phyloP scores from a whole-genome alignment of 2,888 invertebrate species.

The Amphipyra tragopoginis region DNA sequence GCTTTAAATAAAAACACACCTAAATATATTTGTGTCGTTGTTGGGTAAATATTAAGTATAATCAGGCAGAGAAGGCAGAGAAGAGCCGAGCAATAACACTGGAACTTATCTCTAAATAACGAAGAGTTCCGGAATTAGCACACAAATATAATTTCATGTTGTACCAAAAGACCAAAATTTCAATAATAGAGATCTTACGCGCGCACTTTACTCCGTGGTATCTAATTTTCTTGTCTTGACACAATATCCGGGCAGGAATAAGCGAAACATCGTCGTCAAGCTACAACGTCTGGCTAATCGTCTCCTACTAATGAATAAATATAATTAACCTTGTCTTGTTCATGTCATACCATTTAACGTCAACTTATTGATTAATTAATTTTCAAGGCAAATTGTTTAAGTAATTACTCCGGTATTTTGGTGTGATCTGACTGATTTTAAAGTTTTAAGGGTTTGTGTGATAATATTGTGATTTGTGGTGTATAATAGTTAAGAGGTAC shows the following conservation, averaged over 20 bases:
- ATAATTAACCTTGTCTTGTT: slow-evolving; percentile 41
- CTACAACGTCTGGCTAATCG: slow-evolving; percentile 36
- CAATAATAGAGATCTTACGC: slow-evolving; percentile 41
- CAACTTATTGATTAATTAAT: slow-evolving; percentile 16
- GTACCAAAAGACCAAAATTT: slow-evolving; percentile 1
- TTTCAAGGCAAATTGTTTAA: neutral
- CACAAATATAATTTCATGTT: neutral
- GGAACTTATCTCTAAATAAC: neutral
- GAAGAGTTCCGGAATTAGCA: neutral
- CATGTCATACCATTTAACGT: slow-evolving; percentile 7
- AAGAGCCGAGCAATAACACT: neutral
- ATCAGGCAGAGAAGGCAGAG: too few relatives aligned
- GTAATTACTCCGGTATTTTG: too few relatives aligned
- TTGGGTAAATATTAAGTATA: too few relatives aligned
- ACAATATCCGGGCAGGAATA: slow-evolving; percentile 40
- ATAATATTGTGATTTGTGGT: too few relatives aligned
- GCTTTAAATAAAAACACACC: too few relatives aligned
- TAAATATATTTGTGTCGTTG: too few relatives aligned
- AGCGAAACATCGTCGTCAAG: slow-evolving; percentile 21
- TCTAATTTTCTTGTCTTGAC: slow-evolving; percentile 56
- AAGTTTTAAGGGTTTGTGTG: too few relatives aligned
- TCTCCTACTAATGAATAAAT: slow-evolving; percentile 48
- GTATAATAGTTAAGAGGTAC: too few relatives aligned
- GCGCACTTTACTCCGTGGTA: slow-evolving; percentile 28
- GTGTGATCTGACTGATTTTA: too few relatives aligned